Base-by-base conservation (phyloP, 1,140 invertebrate genomes). In the Monochamus saltuarius region DNA sequence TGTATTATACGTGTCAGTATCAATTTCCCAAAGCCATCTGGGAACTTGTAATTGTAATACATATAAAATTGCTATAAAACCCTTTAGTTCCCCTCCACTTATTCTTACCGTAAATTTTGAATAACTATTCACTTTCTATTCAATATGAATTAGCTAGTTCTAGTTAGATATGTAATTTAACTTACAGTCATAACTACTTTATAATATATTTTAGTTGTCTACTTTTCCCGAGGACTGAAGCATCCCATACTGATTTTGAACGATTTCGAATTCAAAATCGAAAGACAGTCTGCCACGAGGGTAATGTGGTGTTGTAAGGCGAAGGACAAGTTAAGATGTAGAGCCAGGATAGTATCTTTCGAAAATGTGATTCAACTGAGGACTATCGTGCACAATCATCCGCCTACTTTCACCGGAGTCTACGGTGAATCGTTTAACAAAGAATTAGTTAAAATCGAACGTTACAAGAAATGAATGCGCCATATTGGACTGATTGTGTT, bases 311-410 rank as follows among this genome's bases (percentile, higher is more conserved):
- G 59, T n/a, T 67, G 66, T 14, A 59, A 40, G 9, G 47, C 9
- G 37, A 59, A 65, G 16, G 53, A 56, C 42, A 59, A 45, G 22
- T 9, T 43, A 2, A 65, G 46, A 34, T 69, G 67, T 55, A 66
- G 56, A 56, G 53, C 64, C 4, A 49, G 67, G 52, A 40, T 69
- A 13, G 29, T 66, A 7, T 55, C 65, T 7, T 51, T 34, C 34
- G 64, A 52, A 22, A 38, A 39, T 11, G 56, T 22, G 11, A 39
- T 69, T 22, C 19, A 56, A 38, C 47, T 67, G 9, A 69, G 39
- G 9, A 66, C 63, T 47, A 29, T 37, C 16, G 37, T 29, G 17
- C 67, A 69, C 51, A 66, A 59, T 54, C 67, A 69, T 45, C 19
- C 19, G 14, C 56, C 63, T 4, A 64, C 51, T 19, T 62, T 59